Evolutionary conservation across 2,888 invertebrate species (phyloP).

Genomic region (Yponomeuta malinellus): DNA sequence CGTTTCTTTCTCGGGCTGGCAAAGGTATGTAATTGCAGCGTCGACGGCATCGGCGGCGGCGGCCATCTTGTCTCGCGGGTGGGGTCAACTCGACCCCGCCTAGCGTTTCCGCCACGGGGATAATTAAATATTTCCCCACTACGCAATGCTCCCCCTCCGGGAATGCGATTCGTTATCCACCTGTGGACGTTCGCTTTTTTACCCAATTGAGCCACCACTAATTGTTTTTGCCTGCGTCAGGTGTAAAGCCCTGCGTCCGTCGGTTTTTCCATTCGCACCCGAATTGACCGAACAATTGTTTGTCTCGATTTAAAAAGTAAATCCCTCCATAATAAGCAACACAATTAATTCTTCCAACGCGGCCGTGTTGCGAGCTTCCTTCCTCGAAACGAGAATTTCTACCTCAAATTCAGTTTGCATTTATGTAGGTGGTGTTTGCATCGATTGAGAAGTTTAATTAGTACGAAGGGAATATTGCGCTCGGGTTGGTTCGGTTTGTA

Average conservation of each 20-base stretch:
- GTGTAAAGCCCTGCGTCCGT: slow-evolving; percentile 8
- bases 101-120: slow-evolving; percentile 63
- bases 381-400: background rate
- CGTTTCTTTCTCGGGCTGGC: slow-evolving; percentile 42
- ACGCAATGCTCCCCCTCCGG: slow-evolving; percentile 52
- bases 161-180: slow-evolving; percentile 47
- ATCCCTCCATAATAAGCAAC: background rate
- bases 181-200: slow-evolving; percentile 15
- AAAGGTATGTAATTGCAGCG: slow-evolving; percentile 63
- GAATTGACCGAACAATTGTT: background rate
- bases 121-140: slow-evolving; percentile 73
- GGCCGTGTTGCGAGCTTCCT: background rate
- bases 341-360: background rate
- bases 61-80: slow-evolving; percentile 69
- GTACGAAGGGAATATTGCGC: background rate
- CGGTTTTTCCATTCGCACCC: background rate
- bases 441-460: slow-evolving; percentile 13
- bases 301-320: background rate
- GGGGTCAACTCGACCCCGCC: slow-evolving; percentile 72
- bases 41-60: slow-evolving; percentile 49
- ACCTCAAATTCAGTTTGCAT: background rate
- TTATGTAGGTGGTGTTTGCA: background rate
- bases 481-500: slow-evolving; percentile 2
- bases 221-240: slow-evolving; percentile 12
- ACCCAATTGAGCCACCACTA: slow-evolving; percentile 7